These are phyloP conservation scores for Leucania comma DNA, from an alignment of 2,888 invertebrate genomes.

Conservation along the genomic window DNA sequence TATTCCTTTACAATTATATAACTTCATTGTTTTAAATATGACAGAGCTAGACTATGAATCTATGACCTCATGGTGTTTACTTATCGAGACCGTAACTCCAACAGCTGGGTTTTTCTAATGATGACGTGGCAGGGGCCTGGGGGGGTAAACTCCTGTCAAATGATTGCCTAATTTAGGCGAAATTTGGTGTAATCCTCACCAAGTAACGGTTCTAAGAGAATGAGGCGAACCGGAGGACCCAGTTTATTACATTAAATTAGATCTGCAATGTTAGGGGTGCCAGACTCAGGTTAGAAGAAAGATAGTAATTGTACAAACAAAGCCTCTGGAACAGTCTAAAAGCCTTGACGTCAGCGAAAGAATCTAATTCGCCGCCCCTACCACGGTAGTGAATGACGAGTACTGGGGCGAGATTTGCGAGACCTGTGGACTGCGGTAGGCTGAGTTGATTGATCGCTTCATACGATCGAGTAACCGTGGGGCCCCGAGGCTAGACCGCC, in stretches of 20 bases:
- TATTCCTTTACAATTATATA: too few species aligned
- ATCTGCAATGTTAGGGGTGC: not conserved
- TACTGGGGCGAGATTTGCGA: slow-evolving; percentile 26
- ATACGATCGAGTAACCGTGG: slow-evolving; percentile 51
- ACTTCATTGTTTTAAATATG: slow-evolving; percentile 5
- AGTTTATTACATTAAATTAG: slow-evolving; percentile 1
- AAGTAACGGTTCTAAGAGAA: not conserved
- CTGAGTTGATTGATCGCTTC: slow-evolving; percentile 51
- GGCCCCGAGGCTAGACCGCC: slow-evolving; percentile 55
- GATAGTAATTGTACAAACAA: not conserved
- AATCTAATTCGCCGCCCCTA: slow-evolving; percentile 8
- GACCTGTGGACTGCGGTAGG: slow-evolving; percentile 34
- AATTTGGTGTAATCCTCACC: too few species aligned
- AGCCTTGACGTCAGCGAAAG: slow-evolving; percentile 12
- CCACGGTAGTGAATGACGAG: slow-evolving; percentile 13
- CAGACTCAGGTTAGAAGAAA: not conserved
- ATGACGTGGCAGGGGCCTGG: not conserved
- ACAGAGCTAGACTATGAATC: slow-evolving; percentile 14
- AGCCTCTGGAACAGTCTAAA: not conserved
- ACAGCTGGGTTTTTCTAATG: slow-evolving; percentile 28
- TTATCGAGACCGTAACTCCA: slow-evolving; percentile 4
- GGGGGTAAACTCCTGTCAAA: not conserved
- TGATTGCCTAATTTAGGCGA: not conserved
- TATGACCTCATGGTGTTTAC: slow-evolving; percentile 29
- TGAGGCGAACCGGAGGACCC: not conserved